Evolutionary conservation across 2,888 invertebrate genomes (phyloP).

Genomic region (Sussaba pulchella): DNA sequence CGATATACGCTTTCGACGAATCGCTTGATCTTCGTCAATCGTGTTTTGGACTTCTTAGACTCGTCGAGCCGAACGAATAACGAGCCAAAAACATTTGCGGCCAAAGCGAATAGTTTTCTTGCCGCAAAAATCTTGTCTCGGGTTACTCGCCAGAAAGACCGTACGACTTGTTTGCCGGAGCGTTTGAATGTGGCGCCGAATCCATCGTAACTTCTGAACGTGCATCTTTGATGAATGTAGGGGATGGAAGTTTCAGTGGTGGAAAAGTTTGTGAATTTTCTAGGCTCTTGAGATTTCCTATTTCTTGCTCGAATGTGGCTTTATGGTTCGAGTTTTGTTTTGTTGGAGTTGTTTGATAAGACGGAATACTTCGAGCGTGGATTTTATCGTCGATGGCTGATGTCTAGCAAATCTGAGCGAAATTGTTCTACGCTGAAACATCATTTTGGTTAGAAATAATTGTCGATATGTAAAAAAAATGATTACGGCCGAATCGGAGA

Average conservation of each 20-base stretch:
- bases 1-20: too few relatives aligned
- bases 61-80: too few relatives aligned
- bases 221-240: neutral
- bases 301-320: neutral
- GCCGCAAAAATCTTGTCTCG: conserved; percentile 13
- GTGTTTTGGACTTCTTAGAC: neutral
- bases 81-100: neutral
- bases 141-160: conserved; percentile 13
- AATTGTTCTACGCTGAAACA: neutral
- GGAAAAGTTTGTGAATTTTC: conserved; percentile 36
- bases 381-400: conserved; percentile 9
- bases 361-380: conserved; percentile 18
- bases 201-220: conserved; percentile 25
- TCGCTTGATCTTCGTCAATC: neutral
- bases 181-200: conserved; percentile 13
- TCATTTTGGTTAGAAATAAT: too few relatives aligned
- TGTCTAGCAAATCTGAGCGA: neutral
- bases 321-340: conserved; percentile 13
- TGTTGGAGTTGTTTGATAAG: conserved; percentile 60
- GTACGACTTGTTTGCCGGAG: neutral
- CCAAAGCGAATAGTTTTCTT: neutral
- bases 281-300: conserved; percentile 3
- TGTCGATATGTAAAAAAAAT: too few relatives aligned
- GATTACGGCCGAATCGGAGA: too few relatives aligned
- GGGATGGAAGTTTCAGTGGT: conserved; percentile 3